Conservation (phyloP, 2,888 invertebrate genomes). For the Crocallis elinguaria region DNA sequence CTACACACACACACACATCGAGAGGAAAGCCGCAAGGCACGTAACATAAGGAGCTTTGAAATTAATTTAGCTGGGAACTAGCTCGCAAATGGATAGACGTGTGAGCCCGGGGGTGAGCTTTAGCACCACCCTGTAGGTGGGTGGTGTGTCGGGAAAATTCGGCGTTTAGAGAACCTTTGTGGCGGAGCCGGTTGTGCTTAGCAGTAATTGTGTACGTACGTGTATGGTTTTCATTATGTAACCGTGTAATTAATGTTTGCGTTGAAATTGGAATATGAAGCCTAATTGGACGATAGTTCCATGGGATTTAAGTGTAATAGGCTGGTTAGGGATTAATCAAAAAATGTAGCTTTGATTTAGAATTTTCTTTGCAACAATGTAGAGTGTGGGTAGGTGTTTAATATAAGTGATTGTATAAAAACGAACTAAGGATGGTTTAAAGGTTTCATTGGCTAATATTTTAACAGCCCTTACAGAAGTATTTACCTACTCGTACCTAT, state of each 20-base stretch:
- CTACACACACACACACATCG: slow-evolving; percentile 68
- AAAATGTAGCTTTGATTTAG: no score
- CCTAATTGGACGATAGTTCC: slow-evolving; percentile 37
- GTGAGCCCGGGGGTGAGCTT: slow-evolving; percentile 70
- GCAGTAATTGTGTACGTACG: slow-evolving; percentile 71
- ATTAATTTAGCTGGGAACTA: slow-evolving; percentile 85
- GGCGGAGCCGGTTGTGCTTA: slow-evolving; percentile 74
- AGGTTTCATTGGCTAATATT: no score
- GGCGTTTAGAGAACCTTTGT: slow-evolving; percentile 83
- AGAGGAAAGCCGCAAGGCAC: slow-evolving; percentile 82
- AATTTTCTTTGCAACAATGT: no score
- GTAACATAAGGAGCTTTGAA: slow-evolving; percentile 85
- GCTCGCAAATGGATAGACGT: slow-evolving; percentile 86
- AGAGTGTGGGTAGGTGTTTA: no score
- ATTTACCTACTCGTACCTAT: no score
- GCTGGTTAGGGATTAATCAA: neutral
- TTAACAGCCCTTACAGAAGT: no score
- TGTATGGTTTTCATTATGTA: slow-evolving; percentile 54
- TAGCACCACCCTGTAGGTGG: slow-evolving; percentile 42
- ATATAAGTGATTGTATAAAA: no score
- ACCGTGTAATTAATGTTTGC: slow-evolving; percentile 59
- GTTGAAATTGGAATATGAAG: slow-evolving; percentile 28
- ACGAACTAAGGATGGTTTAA: no score
- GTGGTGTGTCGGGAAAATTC: slow-evolving; percentile 72
- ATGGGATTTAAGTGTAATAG: neutral